Percentiles rank a stretch among this genome's conserved stretches.
phyloP scores from a whole-genome alignment of 2,888 invertebrate species.

The Tetragnatha montana region DNA sequence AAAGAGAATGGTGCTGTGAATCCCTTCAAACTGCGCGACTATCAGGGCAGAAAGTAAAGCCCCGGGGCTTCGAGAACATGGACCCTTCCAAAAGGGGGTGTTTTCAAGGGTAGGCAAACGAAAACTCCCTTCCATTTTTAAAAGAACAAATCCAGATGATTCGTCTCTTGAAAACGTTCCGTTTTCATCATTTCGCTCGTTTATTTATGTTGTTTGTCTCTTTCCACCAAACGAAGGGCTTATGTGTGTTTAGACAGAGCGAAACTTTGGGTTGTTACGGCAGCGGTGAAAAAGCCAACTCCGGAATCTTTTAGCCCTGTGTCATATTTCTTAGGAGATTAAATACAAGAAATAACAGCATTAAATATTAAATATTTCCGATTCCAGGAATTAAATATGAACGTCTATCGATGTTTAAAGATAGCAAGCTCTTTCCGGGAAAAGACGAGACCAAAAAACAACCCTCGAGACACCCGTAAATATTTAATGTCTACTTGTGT shows the following conservation, averaged over 20 bases:
- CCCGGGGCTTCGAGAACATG: neutral
- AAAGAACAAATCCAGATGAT: too few species aligned
- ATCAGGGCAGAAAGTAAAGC: neutral
- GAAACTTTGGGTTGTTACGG: too few species aligned
- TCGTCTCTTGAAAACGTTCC: too few species aligned
- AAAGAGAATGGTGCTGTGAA: neutral
- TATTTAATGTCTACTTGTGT: neutral
- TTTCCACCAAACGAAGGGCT: too few species aligned
- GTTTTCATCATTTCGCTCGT: too few species aligned
- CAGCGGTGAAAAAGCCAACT: too few species aligned
- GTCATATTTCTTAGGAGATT: too few species aligned
- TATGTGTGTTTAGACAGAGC: too few species aligned
- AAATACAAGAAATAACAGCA: neutral
- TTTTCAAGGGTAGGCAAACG: neutral
- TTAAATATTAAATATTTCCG: neutral
- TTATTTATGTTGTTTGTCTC: too few species aligned
- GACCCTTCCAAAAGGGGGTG: neutral
- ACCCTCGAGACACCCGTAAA: neutral
- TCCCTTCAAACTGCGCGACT: neutral
- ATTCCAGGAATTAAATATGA: neutral
- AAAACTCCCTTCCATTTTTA: neutral
- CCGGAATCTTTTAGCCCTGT: too few species aligned
- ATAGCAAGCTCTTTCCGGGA: neutral
- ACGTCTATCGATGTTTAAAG: neutral
- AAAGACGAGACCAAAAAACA: neutral